These are phyloP conservation scores for Crotalus horridus DNA, from an alignment of 2,113 vertebrate species.

Conservation along the genomic window DNA sequence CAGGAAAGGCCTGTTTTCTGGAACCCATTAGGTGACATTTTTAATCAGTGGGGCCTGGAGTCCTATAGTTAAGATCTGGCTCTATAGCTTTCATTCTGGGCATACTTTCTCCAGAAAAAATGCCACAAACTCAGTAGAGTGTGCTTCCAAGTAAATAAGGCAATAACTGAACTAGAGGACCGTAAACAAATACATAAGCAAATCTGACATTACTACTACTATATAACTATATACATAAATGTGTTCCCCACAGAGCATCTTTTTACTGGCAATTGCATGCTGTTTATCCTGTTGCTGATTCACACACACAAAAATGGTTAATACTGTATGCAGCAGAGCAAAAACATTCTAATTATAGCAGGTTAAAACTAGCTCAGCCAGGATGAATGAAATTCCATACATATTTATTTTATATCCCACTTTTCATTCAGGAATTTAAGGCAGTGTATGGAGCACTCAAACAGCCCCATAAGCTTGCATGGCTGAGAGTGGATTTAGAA, in stretches of 20 bases:
- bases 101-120: neutral
- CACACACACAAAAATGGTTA: slow-evolving; percentile 56
- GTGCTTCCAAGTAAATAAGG: neutral
- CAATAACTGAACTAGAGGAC: neutral
- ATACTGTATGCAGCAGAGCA: slow-evolving; percentile 48
- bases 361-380: slow-evolving; percentile 61
- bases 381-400: slow-evolving; percentile 53
- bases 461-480: neutral
- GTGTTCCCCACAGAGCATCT: slow-evolving; percentile 41
- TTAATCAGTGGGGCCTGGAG: neutral
- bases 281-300: slow-evolving; percentile 63
- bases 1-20: neutral
- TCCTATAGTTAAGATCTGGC: neutral
- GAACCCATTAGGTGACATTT: neutral
- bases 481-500: neutral
- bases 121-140: neutral
- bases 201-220: slow-evolving; percentile 15
- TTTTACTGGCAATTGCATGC: slow-evolving; percentile 47
- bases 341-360: slow-evolving; percentile 66
- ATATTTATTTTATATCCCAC: slow-evolving; percentile 28
- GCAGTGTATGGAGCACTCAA: neutral
- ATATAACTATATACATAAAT: slow-evolving; percentile 14
- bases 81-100: neutral
- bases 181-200: neutral
- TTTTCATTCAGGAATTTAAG: slow-evolving; percentile 43